A percentile compares a stretch with the other conserved stretches of the same genome.
These are phyloP conservation scores for Actinernus sp. DNA, from an alignment of 92 coral and sea anemone genomes.

Conservation along the genomic window DNA sequence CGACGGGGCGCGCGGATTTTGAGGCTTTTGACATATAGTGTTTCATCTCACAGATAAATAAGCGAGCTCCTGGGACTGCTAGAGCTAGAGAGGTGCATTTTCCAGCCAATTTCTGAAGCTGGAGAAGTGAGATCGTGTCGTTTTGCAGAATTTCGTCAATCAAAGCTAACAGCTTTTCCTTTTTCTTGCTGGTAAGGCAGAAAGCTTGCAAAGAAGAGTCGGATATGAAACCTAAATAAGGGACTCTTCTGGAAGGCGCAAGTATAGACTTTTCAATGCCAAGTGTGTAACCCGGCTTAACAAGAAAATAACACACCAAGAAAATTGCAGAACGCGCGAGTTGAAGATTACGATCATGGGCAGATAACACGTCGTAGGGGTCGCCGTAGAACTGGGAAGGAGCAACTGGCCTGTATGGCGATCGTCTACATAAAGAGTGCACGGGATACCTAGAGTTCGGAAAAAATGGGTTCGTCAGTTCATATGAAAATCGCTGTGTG, in stretches of 20 bases:
- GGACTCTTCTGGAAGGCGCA: not conserved
- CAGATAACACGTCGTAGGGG: not conserved
- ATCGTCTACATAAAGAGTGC: constrained; percentile 28
- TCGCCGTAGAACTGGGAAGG: not conserved
- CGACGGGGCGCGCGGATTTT: not conserved
- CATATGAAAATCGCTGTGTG: too few relatives aligned
- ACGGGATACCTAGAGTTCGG: constrained; percentile 6
- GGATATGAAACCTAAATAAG: too few relatives aligned
- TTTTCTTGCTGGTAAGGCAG: not conserved
- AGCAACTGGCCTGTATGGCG: constrained; percentile 9
- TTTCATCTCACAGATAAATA: not conserved
- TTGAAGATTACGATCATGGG: not conserved
- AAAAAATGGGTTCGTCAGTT: too few relatives aligned
- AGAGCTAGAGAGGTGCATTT: not conserved
- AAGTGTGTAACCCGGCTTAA: constrained; percentile 1
- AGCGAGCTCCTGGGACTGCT: constrained; percentile 5
- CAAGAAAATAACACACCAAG: constrained; percentile 1
- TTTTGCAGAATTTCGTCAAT: not conserved
- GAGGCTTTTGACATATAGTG: not conserved
- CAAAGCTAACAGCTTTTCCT: too few relatives aligned
- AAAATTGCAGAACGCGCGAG: constrained; percentile 5
- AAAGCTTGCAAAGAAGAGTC: not conserved
- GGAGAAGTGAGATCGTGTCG: not conserved
- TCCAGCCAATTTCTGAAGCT: constrained; percentile 2
- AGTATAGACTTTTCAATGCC: constrained; percentile 16